Evolutionary conservation across 2,113 vertebrate species (phyloP).

Genomic region (Pycnonotus jocosus): DNA sequence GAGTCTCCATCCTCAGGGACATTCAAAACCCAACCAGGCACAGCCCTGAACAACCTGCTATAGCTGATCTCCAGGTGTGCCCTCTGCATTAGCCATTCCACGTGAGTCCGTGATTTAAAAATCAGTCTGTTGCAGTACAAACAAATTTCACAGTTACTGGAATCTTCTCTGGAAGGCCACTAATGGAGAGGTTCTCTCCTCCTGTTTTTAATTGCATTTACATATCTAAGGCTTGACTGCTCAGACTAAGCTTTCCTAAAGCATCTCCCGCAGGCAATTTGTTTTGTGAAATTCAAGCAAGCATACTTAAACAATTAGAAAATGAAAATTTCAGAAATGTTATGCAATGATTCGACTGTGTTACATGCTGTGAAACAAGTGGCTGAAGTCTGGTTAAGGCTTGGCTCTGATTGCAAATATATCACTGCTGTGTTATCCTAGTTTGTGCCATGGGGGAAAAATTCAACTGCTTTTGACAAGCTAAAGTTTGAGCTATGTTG

Average conservation of each 20-base stretch:
- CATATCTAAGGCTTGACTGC: background rate
- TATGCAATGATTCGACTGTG: background rate
- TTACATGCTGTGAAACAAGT: background rate
- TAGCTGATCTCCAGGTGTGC: background rate
- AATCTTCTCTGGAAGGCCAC: background rate
- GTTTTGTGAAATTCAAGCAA: background rate
- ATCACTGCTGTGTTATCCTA: background rate
- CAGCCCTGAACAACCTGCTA: background rate
- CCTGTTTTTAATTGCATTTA: background rate
- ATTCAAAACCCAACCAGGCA: background rate
- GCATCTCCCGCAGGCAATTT: background rate
- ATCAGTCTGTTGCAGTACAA: background rate
- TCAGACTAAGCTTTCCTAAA: background rate
- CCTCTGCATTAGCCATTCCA: background rate
- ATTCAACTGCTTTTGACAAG: background rate
- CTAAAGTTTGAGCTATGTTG: background rate
- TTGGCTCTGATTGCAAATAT: background rate
- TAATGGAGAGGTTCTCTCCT: background rate
- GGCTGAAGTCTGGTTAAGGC: background rate
- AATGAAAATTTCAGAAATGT: background rate
- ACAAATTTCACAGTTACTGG: background rate
- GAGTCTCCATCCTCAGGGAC: background rate
- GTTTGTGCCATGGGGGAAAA: background rate
- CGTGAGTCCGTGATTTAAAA: background rate
- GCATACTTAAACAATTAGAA: background rate